Evolutionary conservation across 2,888 invertebrate species (phyloP).

Genomic region (Odontothrips loti): DNA sequence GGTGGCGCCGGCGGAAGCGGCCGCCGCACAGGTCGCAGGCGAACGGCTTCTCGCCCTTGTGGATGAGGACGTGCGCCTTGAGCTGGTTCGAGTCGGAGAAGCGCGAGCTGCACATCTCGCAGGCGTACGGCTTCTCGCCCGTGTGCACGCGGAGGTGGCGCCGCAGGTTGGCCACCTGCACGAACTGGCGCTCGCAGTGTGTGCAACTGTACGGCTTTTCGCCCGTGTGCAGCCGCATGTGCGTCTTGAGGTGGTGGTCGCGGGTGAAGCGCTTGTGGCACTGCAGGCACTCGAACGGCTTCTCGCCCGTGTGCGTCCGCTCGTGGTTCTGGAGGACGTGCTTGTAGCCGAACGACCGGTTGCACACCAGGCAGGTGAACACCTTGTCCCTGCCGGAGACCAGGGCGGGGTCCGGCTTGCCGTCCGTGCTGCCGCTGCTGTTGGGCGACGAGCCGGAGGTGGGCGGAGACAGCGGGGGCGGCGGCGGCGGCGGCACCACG

Average conservation of each 20-base stretch:
- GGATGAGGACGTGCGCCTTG: constrained; percentile 83
- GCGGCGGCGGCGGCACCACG: constrained; percentile 47
- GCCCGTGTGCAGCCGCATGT: constrained; percentile 87
- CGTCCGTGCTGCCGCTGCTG: constrained; percentile 44
- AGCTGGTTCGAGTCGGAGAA: constrained; percentile 91
- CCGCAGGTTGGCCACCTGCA: constrained; percentile 86
- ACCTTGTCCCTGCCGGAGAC: constrained; percentile 69
- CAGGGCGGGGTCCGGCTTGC: constrained; percentile 43
- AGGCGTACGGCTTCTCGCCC: constrained; percentile 84
- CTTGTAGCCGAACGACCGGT: constrained; percentile 87
- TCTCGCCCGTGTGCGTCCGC: constrained; percentile 90
- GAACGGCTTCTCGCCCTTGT: constrained; percentile 87
- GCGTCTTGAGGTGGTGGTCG: constrained; percentile 90
- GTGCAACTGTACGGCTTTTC: constrained; percentile 90
- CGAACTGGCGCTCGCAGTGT: constrained; percentile 87
- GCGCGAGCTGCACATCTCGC: constrained; percentile 76
- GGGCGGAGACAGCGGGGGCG: constrained; percentile 52
- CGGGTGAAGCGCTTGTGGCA: constrained; percentile 90
- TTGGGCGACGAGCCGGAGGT: constrained; percentile 55
- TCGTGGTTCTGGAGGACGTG: constrained; percentile 93
- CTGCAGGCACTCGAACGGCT: constrained; percentile 87
- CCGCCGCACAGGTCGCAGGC: constrained; percentile 73
- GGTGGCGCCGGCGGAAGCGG: constrained; percentile 79
- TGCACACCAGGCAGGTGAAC: constrained; percentile 84
- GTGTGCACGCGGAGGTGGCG: constrained; percentile 87